A percentile compares a stretch with the other conserved stretches of the same genome.
These are phyloP conservation scores for Ephydatia muelleri DNA, from an alignment of 37 sponge, comb jelly and placozoan genomes.

Conservation along the genomic window DNA sequence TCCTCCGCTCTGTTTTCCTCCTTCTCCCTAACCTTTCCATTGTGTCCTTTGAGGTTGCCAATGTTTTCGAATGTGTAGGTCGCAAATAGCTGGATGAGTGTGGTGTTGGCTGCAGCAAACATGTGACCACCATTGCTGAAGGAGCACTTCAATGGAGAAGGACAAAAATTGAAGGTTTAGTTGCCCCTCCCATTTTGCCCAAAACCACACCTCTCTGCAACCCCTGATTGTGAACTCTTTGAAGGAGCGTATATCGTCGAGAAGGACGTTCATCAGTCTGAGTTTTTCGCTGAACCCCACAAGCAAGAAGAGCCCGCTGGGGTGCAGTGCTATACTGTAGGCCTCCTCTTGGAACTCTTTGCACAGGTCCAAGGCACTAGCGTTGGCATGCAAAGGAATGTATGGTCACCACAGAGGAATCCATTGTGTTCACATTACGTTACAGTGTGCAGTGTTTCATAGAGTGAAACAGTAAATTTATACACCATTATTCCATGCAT, in stretches of 20 bases:
- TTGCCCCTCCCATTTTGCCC: not conserved
- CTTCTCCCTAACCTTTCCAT: conserved; percentile 81
- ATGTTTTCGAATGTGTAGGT: conserved; percentile 93
- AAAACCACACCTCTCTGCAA: conserved; percentile 82
- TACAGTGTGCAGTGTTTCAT: too few species aligned
- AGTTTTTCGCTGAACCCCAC: conserved; percentile 99
- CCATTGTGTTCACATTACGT: too few species aligned
- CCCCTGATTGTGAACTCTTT: conserved; percentile 96
- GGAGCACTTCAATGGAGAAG: conserved; percentile 61
- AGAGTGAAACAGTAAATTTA: conserved; percentile 1
- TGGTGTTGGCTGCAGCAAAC: conserved; percentile 95
- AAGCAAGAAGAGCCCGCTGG: conserved; percentile 91
- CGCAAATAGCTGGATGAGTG: conserved; percentile 92
- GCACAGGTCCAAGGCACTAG: conserved; percentile 81
- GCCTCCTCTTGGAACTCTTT: conserved; percentile 98
- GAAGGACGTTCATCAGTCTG: conserved; percentile 90
- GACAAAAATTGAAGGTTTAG: not conserved
- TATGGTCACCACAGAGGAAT: too few species aligned
- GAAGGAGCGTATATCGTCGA: conserved; percentile 91
- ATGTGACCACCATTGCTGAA: conserved; percentile 97
- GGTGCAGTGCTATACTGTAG: conserved; percentile 94
- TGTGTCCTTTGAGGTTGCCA: conserved; percentile 98
- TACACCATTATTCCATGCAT: not conserved
- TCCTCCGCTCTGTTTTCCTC: too few species aligned
- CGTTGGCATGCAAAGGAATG: not conserved